Percentiles rank a stretch among this genome's conserved stretches.
These are phyloP conservation scores for Corvus moneduloides DNA, from an alignment of 2,113 vertebrate species.

Conservation along the genomic window DNA sequence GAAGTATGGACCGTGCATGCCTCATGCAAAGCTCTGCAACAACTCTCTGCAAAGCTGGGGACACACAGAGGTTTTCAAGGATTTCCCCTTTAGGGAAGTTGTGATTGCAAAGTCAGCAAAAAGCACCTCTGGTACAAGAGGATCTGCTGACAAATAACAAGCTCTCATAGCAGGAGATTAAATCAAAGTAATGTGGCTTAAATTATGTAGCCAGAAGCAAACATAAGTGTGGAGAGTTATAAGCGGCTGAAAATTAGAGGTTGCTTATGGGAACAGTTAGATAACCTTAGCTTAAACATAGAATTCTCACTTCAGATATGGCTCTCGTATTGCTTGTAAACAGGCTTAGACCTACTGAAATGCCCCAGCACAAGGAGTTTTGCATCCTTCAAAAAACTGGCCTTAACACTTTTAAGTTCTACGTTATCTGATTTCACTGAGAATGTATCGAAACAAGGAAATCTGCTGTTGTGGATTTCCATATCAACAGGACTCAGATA, in stretches of 20 bases:
- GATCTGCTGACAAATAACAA: background rate
- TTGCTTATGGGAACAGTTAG: background rate
- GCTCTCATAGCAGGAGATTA: background rate
- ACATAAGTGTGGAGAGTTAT: background rate
- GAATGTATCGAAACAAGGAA: background rate
- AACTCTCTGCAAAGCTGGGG: background rate
- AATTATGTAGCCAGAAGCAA: background rate
- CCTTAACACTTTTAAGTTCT: background rate
- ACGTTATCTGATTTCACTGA: background rate
- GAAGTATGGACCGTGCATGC: rapidly evolving
- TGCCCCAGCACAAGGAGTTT: background rate
- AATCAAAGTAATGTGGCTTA: background rate
- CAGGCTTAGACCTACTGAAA: background rate
- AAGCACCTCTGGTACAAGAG: background rate
- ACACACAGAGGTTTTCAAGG: background rate
- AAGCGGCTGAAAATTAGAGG: background rate
- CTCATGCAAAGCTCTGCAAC: background rate
- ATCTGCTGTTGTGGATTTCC: background rate
- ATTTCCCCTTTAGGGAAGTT: background rate
- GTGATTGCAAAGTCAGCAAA: background rate
- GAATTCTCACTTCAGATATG: background rate
- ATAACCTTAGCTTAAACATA: background rate
- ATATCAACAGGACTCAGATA: background rate
- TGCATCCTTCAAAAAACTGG: background rate
- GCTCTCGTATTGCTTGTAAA: background rate